Evolutionary conservation across 2,888 invertebrate genomes (phyloP).

Genomic region (Volucella inflata): DNA sequence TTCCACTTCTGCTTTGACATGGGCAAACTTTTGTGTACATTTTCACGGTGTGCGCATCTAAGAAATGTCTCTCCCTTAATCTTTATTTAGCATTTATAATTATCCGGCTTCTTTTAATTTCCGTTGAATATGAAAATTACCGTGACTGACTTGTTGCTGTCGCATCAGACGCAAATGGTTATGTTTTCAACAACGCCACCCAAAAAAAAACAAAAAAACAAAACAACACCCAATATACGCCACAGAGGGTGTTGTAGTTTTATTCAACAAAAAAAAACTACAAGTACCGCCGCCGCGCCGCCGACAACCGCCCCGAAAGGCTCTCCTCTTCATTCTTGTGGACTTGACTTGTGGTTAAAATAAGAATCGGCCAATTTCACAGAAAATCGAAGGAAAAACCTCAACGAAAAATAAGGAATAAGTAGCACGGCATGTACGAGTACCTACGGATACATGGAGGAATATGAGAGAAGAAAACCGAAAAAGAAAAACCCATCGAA

Average conservation of each 20-base stretch:
- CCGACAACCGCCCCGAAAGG: background rate
- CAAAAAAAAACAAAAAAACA: background rate
- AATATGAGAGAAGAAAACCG: conserved; percentile 3
- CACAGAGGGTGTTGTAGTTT: conserved; percentile 41
- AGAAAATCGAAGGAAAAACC: conserved; percentile 70
- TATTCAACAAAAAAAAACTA: conserved; percentile 40
- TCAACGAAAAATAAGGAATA: conserved; percentile 59
- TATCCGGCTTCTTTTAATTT: conserved; percentile 76
- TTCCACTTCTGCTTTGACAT: conserved; percentile 34
- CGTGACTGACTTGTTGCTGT: conserved; percentile 75
- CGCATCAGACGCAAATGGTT: conserved; percentile 63
- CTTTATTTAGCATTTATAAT: conserved; percentile 75
- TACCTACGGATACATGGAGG: conserved; percentile 23
- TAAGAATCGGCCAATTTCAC: conserved; percentile 74
- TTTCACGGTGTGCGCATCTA: conserved; percentile 66
- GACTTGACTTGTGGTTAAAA: conserved; percentile 54
- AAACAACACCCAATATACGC: conserved; percentile 11
- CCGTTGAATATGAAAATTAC: conserved; percentile 75
- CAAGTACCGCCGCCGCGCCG: conserved; percentile 15
- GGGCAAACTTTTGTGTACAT: conserved; percentile 67
- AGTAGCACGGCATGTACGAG: no score
- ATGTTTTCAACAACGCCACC: conserved; percentile 27
- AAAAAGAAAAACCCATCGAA: conserved; percentile 20
- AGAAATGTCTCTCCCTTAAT: conserved; percentile 70
- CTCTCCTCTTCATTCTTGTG: background rate